Evolutionary conservation across 2,113 vertebrate genomes (phyloP).

Genomic region (Acrocephalus arundinaceus): DNA sequence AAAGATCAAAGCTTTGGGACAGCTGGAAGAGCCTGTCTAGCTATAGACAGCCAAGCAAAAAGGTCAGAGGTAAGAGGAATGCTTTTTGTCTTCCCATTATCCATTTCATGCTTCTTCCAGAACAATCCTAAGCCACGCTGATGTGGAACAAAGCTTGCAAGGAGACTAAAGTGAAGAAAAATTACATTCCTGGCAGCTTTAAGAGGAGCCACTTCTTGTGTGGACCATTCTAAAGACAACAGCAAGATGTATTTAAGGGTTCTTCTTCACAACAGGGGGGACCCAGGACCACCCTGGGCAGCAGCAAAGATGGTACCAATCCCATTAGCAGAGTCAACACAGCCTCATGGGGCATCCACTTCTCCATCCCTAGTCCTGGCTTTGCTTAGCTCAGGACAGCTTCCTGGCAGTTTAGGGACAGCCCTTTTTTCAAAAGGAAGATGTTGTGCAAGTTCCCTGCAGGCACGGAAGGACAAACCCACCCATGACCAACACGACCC

Average conservation of each 20-base stretch:
- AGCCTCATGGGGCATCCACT: rapidly evolving
- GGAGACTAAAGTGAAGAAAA: background rate
- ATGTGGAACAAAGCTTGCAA: background rate
- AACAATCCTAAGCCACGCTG: background rate
- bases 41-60: background rate
- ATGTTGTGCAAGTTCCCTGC: background rate
- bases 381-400: background rate
- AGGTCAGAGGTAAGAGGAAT: constrained; percentile 15
- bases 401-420: background rate
- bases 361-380: background rate
- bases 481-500: constrained; percentile 62
- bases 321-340: background rate
- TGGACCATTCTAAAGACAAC: background rate
- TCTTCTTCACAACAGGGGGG: background rate
- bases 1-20: constrained; percentile 4
- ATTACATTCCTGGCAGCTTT: background rate
- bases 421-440: background rate
- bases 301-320: background rate
- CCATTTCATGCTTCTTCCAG: background rate
- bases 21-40: background rate
- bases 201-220: background rate
- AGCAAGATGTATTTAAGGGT: background rate
- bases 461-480: background rate
- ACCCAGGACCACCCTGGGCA: background rate
- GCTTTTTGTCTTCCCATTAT: background rate